Conservation (phyloP, 2,888 invertebrate genomes). For the Lasioglossum marginatum region DNA sequence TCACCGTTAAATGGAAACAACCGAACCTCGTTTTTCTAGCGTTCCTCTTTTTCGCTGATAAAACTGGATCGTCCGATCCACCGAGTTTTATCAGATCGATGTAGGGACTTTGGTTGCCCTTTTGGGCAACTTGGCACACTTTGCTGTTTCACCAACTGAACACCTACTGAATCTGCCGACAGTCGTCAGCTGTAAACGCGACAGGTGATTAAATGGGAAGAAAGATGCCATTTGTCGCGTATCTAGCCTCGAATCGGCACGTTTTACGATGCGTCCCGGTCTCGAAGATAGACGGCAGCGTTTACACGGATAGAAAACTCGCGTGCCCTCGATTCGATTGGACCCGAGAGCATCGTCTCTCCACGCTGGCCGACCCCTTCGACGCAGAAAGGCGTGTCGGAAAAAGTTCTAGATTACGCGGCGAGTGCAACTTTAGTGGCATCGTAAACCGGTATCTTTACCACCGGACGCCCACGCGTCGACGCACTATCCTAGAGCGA, state of each 20-base stretch:
- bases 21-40: slow-evolving; percentile 2
- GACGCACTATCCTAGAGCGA: slow-evolving; percentile 79
- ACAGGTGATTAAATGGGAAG: slow-evolving; percentile 64
- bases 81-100: not conserved
- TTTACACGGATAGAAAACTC: slow-evolving; percentile 47
- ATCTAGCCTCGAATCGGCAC: slow-evolving; percentile 51
- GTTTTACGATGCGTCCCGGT: slow-evolving; percentile 58
- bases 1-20: slow-evolving; percentile 31
- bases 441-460: slow-evolving; percentile 84
- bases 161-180: slow-evolving; percentile 33
- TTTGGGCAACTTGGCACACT: not conserved
- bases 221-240: slow-evolving; percentile 56
- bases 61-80: not conserved
- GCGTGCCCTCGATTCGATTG: slow-evolving; percentile 66
- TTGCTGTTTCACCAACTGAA: not conserved
- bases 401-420: slow-evolving; percentile 79
- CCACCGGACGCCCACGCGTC: slow-evolving; percentile 76
- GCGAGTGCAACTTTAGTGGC: slow-evolving; percentile 82
- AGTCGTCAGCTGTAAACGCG: slow-evolving; percentile 48
- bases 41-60: not conserved
- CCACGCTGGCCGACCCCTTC: slow-evolving; percentile 44
- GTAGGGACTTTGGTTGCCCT: no score
- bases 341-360: slow-evolving; percentile 60
- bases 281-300: slow-evolving; percentile 23
- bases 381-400: slow-evolving; percentile 74